phyloP scores from a whole-genome alignment of 2,113 vertebrate genomes.

The Triplophysa tibetana region DNA sequence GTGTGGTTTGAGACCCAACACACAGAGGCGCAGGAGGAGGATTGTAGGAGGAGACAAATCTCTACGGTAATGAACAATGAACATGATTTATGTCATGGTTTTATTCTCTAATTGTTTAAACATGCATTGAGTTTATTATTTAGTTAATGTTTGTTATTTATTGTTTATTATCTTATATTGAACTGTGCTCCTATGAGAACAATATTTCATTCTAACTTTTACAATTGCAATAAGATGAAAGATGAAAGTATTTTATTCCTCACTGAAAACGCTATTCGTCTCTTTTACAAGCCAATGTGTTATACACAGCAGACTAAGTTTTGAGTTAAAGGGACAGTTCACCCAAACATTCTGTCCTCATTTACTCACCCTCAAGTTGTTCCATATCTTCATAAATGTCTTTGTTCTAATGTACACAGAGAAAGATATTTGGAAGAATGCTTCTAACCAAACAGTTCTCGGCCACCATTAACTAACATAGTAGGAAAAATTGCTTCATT shows the following conservation, averaged over 20 bases:
- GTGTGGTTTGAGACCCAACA: constrained; percentile 68
- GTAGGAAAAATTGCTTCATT: no score
- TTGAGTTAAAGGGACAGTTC: not conserved
- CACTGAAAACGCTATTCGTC: not conserved
- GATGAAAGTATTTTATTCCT: not conserved
- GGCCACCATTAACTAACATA: no score
- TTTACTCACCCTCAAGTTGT: no score
- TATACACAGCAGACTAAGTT: not conserved
- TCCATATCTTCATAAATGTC: no score
- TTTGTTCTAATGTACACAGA: no score
- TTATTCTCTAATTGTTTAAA: no score
- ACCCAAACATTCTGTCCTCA: no score
- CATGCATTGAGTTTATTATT: not conserved
- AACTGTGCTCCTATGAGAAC: not conserved
- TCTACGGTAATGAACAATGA: constrained; percentile 71
- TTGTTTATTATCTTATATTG: not conserved
- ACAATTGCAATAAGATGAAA: not conserved
- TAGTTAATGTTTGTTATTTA: not conserved
- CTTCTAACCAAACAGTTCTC: no score
- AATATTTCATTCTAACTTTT: not conserved
- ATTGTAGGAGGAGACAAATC: constrained; percentile 87
- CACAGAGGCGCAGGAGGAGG: constrained; percentile 76
- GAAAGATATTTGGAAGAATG: no score
- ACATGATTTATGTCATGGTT: not conserved
- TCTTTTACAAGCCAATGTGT: not conserved